Evolutionary conservation across 2,113 vertebrate species (phyloP), one percentile per base, ranked within the genome.

Genomic region (Callipepla californica): DNA sequence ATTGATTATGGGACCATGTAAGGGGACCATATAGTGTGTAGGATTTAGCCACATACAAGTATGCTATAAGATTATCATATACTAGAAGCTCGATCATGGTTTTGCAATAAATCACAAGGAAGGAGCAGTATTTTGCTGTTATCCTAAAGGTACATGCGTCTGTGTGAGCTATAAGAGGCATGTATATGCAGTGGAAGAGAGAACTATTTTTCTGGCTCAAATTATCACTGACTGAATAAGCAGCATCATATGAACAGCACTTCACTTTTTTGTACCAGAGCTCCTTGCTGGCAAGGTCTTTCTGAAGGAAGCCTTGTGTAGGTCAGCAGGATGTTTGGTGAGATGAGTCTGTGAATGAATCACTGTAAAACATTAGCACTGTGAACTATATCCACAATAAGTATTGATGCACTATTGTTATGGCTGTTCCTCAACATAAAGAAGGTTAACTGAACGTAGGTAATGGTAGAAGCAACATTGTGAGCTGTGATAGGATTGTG

Each of bases 181-280:
- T 0, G 1, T 25, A 6, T 1, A 1, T 81, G 32, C 40, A 67
- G 11, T 70, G 5, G 2, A 32, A 76, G 53, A 13, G 11, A 18
- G 23, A 66, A 42, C 50, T 58, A 22, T 59, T 89, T 58, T 80
- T 7, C 44, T 47, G 25, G 6, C 9, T 11, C 9, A 30, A 55
- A 7, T 7, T 63, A 42, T 34, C 48, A 47, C 78, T 62, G 20
- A 32, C 26, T 67, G 48, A 82, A 51, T 7, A 16, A 32, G 36
- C 73, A 38, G 4, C 55, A 7, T 62, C 23, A 62, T 62, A 38
- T 58, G 62, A 45, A 58, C 36, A 51, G 14, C 13, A 21, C n/a
- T 61, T 58, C 21, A 4, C 19, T 53, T 86, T 80, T 32, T 21
- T 10, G 11, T 68, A 32, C 9, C 26, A 63, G 32, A 67, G 13